phyloP scores from a whole-genome alignment of 2,797 vertebrate genomes.

The Garrulus glandarius region DNA sequence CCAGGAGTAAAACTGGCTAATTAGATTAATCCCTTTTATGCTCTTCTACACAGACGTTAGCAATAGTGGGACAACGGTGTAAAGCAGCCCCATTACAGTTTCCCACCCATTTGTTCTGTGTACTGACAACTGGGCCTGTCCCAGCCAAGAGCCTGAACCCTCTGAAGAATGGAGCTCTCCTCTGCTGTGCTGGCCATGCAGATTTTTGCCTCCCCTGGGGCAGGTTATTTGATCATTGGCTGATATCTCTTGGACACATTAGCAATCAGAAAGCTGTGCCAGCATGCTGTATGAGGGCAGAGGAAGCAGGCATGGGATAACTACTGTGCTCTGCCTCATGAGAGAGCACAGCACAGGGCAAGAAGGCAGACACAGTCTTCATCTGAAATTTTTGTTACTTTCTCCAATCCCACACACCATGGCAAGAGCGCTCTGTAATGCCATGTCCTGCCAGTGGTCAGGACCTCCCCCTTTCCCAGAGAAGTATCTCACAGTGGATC shows the following conservation, averaged over 20 bases:
- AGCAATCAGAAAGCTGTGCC: background rate
- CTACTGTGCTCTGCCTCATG: background rate
- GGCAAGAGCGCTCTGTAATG: background rate
- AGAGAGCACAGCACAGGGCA: background rate
- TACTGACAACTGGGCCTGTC: background rate
- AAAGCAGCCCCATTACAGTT: background rate
- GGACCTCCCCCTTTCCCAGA: background rate
- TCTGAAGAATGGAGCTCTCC: background rate
- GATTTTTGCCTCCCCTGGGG: background rate
- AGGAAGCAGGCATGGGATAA: background rate
- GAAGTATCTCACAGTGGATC: background rate
- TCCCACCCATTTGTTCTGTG: background rate
- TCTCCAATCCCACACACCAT: background rate
- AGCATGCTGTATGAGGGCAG: fast-evolving
- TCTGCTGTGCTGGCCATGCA: background rate
- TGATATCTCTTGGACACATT: background rate
- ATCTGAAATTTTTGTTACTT: background rate
- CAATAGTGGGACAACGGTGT: background rate
- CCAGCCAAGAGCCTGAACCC: background rate
- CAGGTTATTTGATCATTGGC: background rate
- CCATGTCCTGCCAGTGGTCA: background rate
- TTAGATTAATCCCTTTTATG: conserved; percentile 1
- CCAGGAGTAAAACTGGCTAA: conserved; percentile 12
- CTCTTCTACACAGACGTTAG: background rate
- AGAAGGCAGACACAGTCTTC: background rate